Conservation (phyloP, 2,797 vertebrate species). For the Spheniscus humboldti region DNA sequence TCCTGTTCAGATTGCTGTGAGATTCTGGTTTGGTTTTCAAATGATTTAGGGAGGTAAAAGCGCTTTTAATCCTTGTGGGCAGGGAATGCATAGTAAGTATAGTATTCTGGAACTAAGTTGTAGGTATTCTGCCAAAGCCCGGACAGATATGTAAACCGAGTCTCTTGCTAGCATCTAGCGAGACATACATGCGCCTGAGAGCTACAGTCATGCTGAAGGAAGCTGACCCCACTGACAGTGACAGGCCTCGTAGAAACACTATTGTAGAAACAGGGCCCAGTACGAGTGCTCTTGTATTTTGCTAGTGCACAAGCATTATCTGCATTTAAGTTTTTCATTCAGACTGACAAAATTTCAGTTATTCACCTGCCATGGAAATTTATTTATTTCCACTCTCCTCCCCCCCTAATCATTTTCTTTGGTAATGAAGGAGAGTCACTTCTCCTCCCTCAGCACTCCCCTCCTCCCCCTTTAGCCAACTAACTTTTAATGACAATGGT, state of each 20-base stretch:
- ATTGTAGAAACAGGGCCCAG: neutral
- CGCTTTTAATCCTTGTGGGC: neutral
- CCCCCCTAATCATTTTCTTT: neutral
- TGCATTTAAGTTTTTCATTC: neutral
- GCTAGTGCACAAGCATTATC: neutral
- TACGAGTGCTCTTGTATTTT: neutral
- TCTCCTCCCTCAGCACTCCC: neutral
- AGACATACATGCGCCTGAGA: neutral
- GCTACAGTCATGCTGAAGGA: neutral
- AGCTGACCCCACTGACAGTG: neutral
- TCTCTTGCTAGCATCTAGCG: neutral
- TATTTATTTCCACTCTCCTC: neutral
- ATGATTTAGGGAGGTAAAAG: neutral
- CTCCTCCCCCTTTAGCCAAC: neutral
- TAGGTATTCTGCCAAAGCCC: neutral
- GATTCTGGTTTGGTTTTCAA: neutral
- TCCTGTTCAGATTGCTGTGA: neutral
- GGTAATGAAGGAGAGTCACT: neutral
- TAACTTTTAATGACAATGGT: neutral
- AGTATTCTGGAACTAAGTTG: neutral
- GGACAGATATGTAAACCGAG: neutral
- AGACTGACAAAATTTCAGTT: neutral
- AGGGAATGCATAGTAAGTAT: neutral
- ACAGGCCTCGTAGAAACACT: neutral
- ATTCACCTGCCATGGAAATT: neutral